A percentile compares a stretch with the other conserved stretches of the same genome.
phyloP scores from a whole-genome alignment of 2,113 vertebrate genomes.

The Cavia aperea region DNA sequence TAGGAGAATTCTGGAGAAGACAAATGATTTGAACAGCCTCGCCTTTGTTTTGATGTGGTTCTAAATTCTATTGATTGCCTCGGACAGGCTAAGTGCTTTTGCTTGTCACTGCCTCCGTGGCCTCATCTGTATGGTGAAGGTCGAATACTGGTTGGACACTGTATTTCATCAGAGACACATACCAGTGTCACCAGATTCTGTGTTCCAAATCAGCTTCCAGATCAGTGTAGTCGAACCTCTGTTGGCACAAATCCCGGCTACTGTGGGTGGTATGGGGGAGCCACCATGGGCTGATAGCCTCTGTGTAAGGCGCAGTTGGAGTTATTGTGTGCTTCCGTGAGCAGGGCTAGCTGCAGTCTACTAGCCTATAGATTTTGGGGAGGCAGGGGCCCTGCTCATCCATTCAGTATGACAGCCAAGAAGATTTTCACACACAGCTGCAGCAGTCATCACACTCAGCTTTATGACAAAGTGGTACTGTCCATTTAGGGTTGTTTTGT shows the following conservation, averaged over 20 bases:
- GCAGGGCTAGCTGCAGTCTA: background rate
- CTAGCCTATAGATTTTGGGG: background rate
- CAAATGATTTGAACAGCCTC: constrained; percentile 5
- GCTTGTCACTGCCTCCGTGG: background rate
- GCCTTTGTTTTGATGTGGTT: background rate
- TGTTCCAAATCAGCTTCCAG: background rate
- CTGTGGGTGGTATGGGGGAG: background rate
- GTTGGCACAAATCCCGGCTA: background rate
- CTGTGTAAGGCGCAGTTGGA: background rate
- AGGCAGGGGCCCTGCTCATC: background rate
- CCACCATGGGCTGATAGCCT: background rate
- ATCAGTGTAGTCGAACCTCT: background rate
- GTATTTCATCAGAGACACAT: background rate
- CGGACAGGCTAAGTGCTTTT: background rate
- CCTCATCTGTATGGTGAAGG: constrained; percentile 1
- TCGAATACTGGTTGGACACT: background rate
- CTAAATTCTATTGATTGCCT: background rate
- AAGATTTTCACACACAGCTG: background rate
- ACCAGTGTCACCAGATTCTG: background rate
- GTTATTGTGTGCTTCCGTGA: background rate
- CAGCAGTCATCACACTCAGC: background rate
- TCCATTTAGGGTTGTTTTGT: background rate
- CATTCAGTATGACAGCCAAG: background rate
- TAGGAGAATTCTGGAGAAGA: background rate
- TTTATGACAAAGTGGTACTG: background rate